Conservation (phyloP, 1,140 invertebrate genomes). For the Tetramorium simillimum region DNA sequence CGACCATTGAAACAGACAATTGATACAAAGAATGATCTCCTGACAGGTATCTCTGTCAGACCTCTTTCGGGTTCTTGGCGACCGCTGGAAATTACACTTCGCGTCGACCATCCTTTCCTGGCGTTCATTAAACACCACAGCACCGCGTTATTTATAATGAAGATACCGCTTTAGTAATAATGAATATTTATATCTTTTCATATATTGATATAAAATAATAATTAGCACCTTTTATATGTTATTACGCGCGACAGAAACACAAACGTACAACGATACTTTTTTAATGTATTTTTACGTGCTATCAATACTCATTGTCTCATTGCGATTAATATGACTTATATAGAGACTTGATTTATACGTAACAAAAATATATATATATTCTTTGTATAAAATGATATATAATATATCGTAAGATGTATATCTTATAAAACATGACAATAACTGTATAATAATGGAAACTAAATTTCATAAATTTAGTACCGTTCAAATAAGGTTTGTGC, state of each 20-base stretch:
- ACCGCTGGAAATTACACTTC: conserved; percentile 64
- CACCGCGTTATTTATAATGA: conserved; percentile 9
- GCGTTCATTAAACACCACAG: conserved; percentile 45
- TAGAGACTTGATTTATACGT: background rate
- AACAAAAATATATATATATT: background rate
- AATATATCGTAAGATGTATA: background rate
- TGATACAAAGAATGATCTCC: conserved; percentile 48
- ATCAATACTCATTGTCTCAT: background rate
- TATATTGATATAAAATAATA: conserved; percentile 9
- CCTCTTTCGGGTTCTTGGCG: conserved; percentile 67
- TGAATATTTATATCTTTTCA: background rate
- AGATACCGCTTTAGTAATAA: background rate
- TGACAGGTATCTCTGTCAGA: conserved; percentile 68
- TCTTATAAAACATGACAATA: background rate
- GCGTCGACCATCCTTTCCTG: conserved; percentile 68
- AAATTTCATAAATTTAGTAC: background rate
- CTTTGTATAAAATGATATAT: background rate
- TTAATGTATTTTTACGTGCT: background rate
- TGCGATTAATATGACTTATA: background rate
- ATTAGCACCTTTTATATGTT: background rate
- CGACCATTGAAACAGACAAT: conserved; percentile 18
- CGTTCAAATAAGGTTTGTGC: background rate
- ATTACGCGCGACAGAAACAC: background rate
- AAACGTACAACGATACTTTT: background rate
- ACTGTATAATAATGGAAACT: conserved; percentile 1